Base-by-base conservation (phyloP, 2,113 vertebrate genomes). In the Scortum barcoo region DNA sequence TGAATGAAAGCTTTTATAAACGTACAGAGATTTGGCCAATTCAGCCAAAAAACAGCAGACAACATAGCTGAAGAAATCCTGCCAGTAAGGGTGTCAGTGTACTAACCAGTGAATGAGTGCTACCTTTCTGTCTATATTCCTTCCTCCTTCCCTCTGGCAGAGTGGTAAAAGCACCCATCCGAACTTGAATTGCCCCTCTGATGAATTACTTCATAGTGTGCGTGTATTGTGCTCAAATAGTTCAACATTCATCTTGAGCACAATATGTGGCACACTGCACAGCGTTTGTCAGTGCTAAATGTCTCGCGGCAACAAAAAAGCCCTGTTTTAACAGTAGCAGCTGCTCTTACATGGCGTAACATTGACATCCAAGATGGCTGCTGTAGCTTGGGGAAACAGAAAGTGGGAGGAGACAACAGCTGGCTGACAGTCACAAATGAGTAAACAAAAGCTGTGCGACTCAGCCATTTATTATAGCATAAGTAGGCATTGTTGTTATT, bases 401-500 rank as follows among this genome's bases (percentile, higher is more conserved):
- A 88, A 80, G 58, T 80, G 56, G 53, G 67, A 74, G 53, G 53
- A 89, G 81, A 90, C 86, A 93, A 91, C 91, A 91, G 86, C 87
- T 87, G 83, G 74, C 72, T 91, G 91, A 93, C 89, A 91, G 88
- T 93, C 88, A 93, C 92, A 93, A 94, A 91, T 83, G 92, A 92
- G 92, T 92, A 91, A 91, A 94, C 92, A 92, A 91, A 89, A 81
- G 81, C 56, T 82, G 86, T n/a, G 36, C 58, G 70, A 87, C 84
- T 80, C 80, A 86, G 86, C 84, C 89, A 93, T 93, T 92, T 87
- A 92, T 94, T 91, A 91, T 20, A 56, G 65, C 72, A 89, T 89
- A 91, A 93, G 81, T 83, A 89, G 88, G 88, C 85, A 83, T 89
- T 90, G 90, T 91, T 88, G 83, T 86, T 90, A 82, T 86, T 93